Base-by-base conservation (phyloP, 2,113 vertebrate genomes). In the Gopherus flavomarginatus region DNA sequence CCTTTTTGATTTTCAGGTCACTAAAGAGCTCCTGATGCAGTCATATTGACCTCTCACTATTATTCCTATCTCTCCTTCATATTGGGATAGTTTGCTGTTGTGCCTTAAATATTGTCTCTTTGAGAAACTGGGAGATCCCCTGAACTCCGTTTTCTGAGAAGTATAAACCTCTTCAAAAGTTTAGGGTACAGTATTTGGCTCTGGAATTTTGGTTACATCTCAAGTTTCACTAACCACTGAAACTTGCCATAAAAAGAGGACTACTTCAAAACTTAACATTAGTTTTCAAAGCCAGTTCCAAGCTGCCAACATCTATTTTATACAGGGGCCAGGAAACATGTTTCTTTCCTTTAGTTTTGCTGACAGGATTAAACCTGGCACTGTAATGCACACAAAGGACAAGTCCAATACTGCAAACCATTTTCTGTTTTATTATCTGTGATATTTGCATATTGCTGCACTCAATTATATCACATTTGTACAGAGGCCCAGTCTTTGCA, bases 381-480 rank as follows among this genome's bases (percentile, higher is more conserved):
- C 65, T 5, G 5, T 24, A 75, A 72, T 2, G 3, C 9, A 95
- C 83, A 81, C 77, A 90, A 91, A 91, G 75, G 52, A 88, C 44
- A 54, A 93, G 59, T 89, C 89, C 81, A 96, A n/a, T 90, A 87
- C 81, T 88, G 92, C 92, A 97, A 95, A 90, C 11, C n/a, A 53
- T 96, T 94, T 96, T 78, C 79, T 93, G 47, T 90, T 99, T 98
- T 98, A 98, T 99, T 98, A 98, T 98, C 81, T 96, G 77, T 86
- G 96, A 85, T 98, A 98, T 98, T 98, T 99, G 98, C 98, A 96
- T 98, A 98, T 97, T 97, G 97, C 90, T 96, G 97, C 97, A 98
- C 98, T 99, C 98, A 98, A 94, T 98, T 99, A 98, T 95, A 98
- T 97, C 97, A 96, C 98, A 98, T 95, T 98, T 98, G 95, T 98